Conservation (phyloP, 2,888 invertebrate genomes). For the Leptopilina syphax region DNA sequence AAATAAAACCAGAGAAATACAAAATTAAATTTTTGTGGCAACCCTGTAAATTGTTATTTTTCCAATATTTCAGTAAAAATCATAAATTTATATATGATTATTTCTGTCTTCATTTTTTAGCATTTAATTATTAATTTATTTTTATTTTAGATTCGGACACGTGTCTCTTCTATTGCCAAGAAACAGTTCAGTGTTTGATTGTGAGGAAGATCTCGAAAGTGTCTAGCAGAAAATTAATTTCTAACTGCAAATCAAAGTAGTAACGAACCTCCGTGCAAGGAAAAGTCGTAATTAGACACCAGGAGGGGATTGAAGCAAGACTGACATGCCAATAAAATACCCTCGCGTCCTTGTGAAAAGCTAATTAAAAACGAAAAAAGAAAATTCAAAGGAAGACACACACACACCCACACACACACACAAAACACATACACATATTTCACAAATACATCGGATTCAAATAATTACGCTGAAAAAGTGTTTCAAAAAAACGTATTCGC, state of each 20-base stretch:
- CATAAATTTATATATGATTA: too few species aligned
- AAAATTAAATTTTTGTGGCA: too few species aligned
- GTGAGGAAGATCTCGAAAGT: slow-evolving; percentile 71
- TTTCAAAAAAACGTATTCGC: slow-evolving; percentile 11
- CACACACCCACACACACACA: background rate
- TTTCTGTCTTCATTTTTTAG: background rate
- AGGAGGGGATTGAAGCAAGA: slow-evolving; percentile 39
- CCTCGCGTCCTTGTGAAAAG: background rate
- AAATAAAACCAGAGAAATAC: too few species aligned
- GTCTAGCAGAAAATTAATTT: slow-evolving; percentile 59
- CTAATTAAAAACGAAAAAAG: background rate
- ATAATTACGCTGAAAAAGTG: too few species aligned
- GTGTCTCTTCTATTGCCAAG: slow-evolving; percentile 72
- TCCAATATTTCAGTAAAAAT: too few species aligned
- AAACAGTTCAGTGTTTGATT: slow-evolving; percentile 66
- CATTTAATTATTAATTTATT: background rate
- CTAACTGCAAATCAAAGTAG: slow-evolving; percentile 25
- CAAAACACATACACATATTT: too few species aligned
- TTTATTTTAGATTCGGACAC: slow-evolving; percentile 69
- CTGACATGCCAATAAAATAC: slow-evolving; percentile 21
- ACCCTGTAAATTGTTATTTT: too few species aligned
- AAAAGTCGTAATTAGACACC: slow-evolving; percentile 22
- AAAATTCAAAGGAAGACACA: background rate
- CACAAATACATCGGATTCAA: background rate
- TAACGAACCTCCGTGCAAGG: slow-evolving; percentile 42